Conservation (phyloP, 2,797 vertebrate genomes). For the Forpus xanthops region DNA sequence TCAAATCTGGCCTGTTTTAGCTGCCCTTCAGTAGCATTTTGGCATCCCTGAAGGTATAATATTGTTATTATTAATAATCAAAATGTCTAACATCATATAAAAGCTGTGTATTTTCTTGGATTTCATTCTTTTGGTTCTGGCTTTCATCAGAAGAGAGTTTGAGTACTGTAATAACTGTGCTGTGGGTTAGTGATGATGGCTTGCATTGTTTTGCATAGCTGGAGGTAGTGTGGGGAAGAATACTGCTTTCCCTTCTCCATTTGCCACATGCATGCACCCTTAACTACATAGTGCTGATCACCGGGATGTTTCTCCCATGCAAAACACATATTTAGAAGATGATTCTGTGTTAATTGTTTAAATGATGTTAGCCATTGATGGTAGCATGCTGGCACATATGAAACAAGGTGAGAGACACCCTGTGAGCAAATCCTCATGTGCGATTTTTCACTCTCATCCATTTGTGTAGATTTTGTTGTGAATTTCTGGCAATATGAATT, state of each 20-base stretch:
- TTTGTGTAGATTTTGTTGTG: background rate
- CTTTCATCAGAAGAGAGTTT: background rate
- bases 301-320: background rate
- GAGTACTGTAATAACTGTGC: background rate
- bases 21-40: background rate
- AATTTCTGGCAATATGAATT: background rate
- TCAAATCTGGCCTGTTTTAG: background rate
- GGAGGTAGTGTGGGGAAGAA: background rate
- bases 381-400: background rate
- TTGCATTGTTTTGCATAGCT: background rate
- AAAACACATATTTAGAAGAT: background rate
- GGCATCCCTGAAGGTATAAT: background rate
- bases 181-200: background rate
- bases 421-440: background rate
- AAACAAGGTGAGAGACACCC: background rate
- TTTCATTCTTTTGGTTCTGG: background rate
- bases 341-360: background rate
- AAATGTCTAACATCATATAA: background rate
- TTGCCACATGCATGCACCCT: too few species aligned
- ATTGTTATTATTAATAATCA: slow-evolving; percentile 4
- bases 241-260: background rate
- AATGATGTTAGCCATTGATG: background rate
- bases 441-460: background rate
- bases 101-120: background rate
- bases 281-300: background rate